Evolutionary conservation across 2,888 invertebrate genomes (phyloP).

Genomic region (Hermaeophaga mercurialis): DNA sequence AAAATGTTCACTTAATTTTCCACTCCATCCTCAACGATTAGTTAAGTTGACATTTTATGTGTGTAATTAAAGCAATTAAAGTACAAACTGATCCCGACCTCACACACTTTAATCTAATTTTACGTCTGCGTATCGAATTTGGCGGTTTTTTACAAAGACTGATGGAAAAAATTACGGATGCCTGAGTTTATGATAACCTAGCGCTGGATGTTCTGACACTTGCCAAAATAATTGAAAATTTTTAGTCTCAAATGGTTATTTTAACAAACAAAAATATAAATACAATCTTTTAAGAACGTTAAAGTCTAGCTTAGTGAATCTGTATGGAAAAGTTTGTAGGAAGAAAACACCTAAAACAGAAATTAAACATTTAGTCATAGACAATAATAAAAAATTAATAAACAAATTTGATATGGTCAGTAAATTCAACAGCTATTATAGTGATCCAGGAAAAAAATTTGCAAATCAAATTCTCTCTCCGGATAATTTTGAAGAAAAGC

Average conservation of each 20-base stretch:
- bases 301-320: no score
- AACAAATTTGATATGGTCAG: no score
- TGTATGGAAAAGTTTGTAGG: no score
- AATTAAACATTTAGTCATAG: no score
- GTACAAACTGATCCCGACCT: constrained; percentile 38
- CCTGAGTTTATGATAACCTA: constrained; percentile 18
- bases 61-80: constrained; percentile 42
- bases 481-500: no score
- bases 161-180: constrained; percentile 12
- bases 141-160: constrained; percentile 25
- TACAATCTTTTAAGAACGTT: no score
- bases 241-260: neutral
- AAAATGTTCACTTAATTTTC: constrained; percentile 54
- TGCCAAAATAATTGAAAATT: neutral
- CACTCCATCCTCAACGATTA: constrained; percentile 47
- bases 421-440: no score
- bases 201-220: constrained; percentile 18
- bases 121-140: constrained; percentile 30
- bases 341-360: no score
- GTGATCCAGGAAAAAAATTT: no score
- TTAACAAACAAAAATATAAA: no score
- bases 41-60: constrained; percentile 42
- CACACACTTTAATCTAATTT: constrained; percentile 40
- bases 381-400: no score
- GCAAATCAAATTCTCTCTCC: no score